Evolutionary conservation across 2,797 vertebrate genomes (phyloP).

Genomic region (Danio kyathit): DNA sequence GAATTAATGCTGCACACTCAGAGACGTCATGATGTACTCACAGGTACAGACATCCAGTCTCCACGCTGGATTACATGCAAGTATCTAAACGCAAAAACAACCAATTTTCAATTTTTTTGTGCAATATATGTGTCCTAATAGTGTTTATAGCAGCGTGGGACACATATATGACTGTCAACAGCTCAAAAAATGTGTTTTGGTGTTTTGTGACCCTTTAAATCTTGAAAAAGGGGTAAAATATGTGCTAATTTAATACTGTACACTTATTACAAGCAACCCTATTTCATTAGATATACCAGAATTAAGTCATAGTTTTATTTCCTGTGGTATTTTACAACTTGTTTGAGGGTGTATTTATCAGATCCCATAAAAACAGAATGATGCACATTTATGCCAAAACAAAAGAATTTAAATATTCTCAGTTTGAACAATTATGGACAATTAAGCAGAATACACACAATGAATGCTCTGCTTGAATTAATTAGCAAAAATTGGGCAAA

Average conservation of each 20-base stretch:
- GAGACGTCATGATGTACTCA: no score
- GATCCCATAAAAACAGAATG: background rate
- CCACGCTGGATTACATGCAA: no score
- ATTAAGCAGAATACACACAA: background rate
- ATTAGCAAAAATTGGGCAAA: background rate
- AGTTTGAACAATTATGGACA: background rate
- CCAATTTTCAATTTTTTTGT: no score
- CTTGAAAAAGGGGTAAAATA: no score
- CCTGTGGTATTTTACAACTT: background rate
- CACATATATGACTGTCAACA: no score
- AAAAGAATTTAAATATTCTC: background rate
- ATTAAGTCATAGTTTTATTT: background rate
- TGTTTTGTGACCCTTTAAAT: no score
- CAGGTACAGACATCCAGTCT: no score
- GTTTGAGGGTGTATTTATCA: background rate
- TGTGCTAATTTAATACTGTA: background rate
- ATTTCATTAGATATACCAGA: background rate
- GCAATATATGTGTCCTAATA: no score
- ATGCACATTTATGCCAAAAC: background rate
- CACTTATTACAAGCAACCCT: background rate
- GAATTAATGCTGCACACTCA: no score
- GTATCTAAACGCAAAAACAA: no score
- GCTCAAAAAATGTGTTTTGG: no score
- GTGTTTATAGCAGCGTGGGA: no score
- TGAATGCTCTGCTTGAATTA: background rate